Evolutionary conservation across 2,888 invertebrate genomes (phyloP), one percentile per base, ranked within the genome.

Genomic region (Blomia tropicalis): DNA sequence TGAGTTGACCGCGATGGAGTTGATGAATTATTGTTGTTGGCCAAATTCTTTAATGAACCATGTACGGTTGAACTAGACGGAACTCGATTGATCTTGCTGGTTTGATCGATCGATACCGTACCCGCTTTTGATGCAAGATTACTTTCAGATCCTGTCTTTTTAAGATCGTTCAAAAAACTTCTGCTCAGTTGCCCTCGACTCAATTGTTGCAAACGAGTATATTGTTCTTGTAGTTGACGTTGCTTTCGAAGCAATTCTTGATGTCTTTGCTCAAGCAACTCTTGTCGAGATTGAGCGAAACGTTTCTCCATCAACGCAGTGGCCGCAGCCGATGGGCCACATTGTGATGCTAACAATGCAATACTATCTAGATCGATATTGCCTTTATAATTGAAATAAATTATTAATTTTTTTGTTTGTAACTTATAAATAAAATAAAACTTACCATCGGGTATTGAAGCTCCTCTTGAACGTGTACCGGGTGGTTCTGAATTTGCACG

Each of bases 91-190:
- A 7, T 31, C 4, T 31, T 54, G 54, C 17, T 30, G 30, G 5
- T 25, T n/a, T 47, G 11, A 19, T 11, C 51, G 22, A 7, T 36
- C 36, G 36, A 36, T 7, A 17, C 36, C 7, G 22, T 19, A n/a
- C 30, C 56, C 31, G 56, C 25, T 73, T 88, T 88, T 59, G 84
- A 83, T 62, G 88, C 77, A 43, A 89, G 77, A 73, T 89, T 88
- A 51, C 87, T 85, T 74, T 89, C 89, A 71, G 86, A 87, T 64
- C 88, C 88, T 11, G 87, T 87, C 71, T 88, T 88, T 73, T 89
- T 88, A 44, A 87, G 76, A 64, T 71, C 71, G 77, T 73, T 67
- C 19, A 68, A 65, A 23, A 68, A 70, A 80, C 64, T 60, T 11
- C 64, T 59, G 7, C 56, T 78, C 53, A 68, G 63, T 63, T 69